Conservation (phyloP, 1,140 invertebrate genomes). For the Dendrolimus kikuchii region DNA sequence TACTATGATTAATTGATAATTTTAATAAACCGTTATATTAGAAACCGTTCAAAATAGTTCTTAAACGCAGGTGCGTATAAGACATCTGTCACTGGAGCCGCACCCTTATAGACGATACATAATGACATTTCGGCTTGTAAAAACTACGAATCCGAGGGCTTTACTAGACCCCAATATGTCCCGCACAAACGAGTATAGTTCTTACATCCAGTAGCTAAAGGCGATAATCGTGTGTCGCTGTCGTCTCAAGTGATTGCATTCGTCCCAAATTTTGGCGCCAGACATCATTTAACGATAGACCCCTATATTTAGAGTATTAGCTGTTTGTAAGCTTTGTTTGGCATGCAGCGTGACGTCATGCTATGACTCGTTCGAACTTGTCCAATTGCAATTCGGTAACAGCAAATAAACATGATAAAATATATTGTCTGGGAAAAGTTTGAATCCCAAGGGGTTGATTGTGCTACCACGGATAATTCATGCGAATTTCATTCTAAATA, state of each 20-base stretch:
- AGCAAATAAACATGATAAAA: too few relatives aligned
- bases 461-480: too few relatives aligned
- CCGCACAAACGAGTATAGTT: slow-evolving; percentile 11
- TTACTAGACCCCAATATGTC: slow-evolving; percentile 3
- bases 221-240: slow-evolving; percentile 11
- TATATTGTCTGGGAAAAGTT: too few relatives aligned
- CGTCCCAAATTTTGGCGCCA: slow-evolving; percentile 53
- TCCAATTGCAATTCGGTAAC: neutral
- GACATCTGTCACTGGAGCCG: slow-evolving; percentile 7
- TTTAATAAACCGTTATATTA: too few relatives aligned
- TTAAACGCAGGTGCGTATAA: slow-evolving; percentile 9
- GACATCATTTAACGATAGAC: slow-evolving; percentile 40
- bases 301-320: slow-evolving; percentile 22
- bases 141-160: slow-evolving; percentile 18
- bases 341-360: slow-evolving; percentile 1
- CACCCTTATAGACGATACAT: slow-evolving; percentile 9
- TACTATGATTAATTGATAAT: too few relatives aligned
- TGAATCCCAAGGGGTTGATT: too few relatives aligned
- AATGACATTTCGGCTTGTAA: slow-evolving; percentile 18
- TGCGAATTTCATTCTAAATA: too few relatives aligned
- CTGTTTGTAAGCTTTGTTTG: slow-evolving; percentile 1
- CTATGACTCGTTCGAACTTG: neutral
- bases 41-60: neutral
- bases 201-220: slow-evolving; percentile 13
- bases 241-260: slow-evolving; percentile 16